A percentile compares a stretch with the other conserved stretches of the same genome.
Evolutionary conservation across 30 jellyfish, hydroid and myxozoan species (phyloP).

Genomic region (Pelagia noctiluca): DNA sequence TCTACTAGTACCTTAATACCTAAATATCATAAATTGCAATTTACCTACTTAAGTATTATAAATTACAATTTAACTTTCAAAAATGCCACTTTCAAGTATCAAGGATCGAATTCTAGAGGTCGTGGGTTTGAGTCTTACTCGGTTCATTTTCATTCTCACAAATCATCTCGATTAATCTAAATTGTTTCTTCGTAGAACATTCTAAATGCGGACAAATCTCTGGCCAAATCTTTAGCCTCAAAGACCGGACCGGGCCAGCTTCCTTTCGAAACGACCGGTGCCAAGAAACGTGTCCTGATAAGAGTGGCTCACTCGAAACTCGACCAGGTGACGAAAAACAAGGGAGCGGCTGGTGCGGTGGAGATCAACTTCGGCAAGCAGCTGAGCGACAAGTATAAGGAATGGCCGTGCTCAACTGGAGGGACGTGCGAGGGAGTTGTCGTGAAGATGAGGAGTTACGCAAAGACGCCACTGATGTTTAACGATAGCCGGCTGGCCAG

Average conservation of each 20-base stretch:
- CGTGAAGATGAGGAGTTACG: background rate
- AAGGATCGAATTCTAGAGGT: too few relatives aligned
- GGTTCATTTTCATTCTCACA: background rate
- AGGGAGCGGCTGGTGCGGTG: background rate
- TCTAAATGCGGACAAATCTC: background rate
- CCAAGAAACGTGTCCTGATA: background rate
- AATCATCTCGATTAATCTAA: too few relatives aligned
- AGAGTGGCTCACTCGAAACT: background rate
- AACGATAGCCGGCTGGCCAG: background rate
- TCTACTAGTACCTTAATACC: too few relatives aligned
- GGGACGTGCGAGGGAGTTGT: background rate
- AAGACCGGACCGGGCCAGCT: constrained; percentile 4
- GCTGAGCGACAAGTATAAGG: background rate
- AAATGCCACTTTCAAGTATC: too few relatives aligned
- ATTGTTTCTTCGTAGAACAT: background rate
- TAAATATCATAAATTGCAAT: too few relatives aligned
- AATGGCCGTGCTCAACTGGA: background rate
- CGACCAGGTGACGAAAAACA: background rate
- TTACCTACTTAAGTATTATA: too few relatives aligned
- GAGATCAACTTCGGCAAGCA: background rate
- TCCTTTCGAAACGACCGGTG: constrained; percentile 6
- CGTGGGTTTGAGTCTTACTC: background rate
- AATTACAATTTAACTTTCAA: too few relatives aligned
- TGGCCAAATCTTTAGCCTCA: constrained; percentile 1
- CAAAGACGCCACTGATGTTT: background rate